These are phyloP conservation scores for Actinia equina DNA, from an alignment of 64 coral and sea anemone genomes.

Conservation along the genomic window DNA sequence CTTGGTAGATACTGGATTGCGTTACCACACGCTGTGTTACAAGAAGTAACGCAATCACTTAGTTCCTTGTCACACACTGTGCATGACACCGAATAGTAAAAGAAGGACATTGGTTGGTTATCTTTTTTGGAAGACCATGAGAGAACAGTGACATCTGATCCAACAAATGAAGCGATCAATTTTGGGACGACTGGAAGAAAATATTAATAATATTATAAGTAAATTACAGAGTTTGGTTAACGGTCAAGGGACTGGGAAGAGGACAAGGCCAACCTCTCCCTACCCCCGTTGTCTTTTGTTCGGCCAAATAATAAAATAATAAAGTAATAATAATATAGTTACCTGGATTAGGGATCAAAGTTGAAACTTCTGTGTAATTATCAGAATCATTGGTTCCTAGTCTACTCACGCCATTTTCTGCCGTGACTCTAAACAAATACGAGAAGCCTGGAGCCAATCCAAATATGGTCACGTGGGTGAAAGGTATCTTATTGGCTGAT, in stretches of 20 bases:
- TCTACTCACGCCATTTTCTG: conserved; percentile 59
- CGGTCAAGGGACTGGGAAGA: not conserved
- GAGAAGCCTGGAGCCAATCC: conserved; percentile 13
- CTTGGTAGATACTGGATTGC: conserved; percentile 18
- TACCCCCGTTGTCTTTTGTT: not conserved
- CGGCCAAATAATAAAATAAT: not conserved
- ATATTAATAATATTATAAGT: not conserved
- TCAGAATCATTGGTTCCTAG: not conserved
- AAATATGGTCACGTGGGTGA: conserved; percentile 56
- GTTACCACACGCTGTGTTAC: not conserved
- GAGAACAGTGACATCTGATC: conserved; percentile 3
- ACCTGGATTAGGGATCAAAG: conserved; percentile 23
- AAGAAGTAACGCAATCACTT: not conserved
- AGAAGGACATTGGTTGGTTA: conserved; percentile 10
- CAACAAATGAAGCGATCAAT: not conserved
- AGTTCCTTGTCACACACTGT: conserved; percentile 5
- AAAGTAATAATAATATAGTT: not conserved
- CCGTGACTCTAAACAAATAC: conserved; percentile 46
- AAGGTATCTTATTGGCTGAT: not conserved
- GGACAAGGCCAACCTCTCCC: not conserved
- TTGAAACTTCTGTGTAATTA: conserved; percentile 5
- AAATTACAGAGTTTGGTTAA: no score
- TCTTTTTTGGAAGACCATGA: not conserved
- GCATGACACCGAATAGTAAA: conserved; percentile 21
- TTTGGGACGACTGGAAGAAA: not conserved